Evolutionary conservation across 2,113 vertebrate genomes (phyloP).

Genomic region (Alexandromys fortis): DNA sequence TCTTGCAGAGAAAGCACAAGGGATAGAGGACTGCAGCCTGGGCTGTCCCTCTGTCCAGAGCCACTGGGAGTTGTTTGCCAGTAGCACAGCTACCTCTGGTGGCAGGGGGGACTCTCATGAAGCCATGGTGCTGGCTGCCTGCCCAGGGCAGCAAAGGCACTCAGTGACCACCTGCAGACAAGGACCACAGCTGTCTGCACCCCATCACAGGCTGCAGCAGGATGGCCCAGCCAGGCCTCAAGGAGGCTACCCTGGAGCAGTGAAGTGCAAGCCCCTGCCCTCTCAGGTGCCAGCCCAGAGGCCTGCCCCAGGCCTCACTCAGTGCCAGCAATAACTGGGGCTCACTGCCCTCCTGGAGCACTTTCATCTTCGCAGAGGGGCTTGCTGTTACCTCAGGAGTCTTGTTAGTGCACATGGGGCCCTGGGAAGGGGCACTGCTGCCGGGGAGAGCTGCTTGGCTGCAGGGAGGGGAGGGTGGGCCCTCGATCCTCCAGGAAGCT

Average conservation of each 20-base stretch:
- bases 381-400: conserved; percentile 32
- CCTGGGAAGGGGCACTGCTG: background rate
- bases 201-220: background rate
- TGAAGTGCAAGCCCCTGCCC: background rate
- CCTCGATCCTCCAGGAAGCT: background rate
- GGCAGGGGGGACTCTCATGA: background rate
- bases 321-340: conserved; percentile 58
- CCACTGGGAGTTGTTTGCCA: background rate
- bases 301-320: background rate
- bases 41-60: background rate
- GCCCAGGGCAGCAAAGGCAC: background rate
- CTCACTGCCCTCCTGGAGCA: background rate
- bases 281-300: conserved; percentile 36
- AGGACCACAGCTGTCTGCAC: background rate
- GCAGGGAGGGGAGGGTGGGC: background rate
- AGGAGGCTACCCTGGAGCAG: background rate
- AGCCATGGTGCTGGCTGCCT: background rate
- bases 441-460: background rate
- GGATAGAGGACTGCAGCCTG: background rate
- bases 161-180: background rate
- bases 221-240: background rate
- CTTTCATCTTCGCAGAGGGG: background rate
- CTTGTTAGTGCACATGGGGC: background rate
- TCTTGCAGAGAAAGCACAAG: background rate
- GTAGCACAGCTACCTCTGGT: conserved; percentile 65